Evolutionary conservation across 2,888 invertebrate species (phyloP).

Genomic region (Ellobium chinense): DNA sequence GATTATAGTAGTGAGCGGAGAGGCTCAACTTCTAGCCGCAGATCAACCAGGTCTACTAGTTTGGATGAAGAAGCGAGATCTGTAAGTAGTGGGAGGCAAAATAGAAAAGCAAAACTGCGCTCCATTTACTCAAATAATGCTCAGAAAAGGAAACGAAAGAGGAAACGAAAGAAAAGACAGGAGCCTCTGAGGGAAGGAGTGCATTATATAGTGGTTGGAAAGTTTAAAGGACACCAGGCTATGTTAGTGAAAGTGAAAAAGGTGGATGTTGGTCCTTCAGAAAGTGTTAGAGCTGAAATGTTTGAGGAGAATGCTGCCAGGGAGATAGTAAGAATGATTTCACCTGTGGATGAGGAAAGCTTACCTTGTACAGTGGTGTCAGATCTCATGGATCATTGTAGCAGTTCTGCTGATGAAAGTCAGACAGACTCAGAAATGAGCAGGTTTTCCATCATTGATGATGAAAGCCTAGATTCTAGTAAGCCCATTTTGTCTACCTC

Average conservation of each 20-base stretch:
- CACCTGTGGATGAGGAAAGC: not conserved
- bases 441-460: not conserved
- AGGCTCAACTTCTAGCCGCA: not conserved
- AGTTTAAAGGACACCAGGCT: constrained; percentile 67
- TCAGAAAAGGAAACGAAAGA: not conserved
- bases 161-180: constrained; percentile 10
- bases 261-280: constrained; percentile 24
- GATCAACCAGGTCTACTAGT: not conserved
- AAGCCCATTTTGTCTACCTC: not conserved
- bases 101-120: constrained; percentile 26
- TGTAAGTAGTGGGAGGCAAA: not conserved
- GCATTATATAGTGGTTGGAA: constrained; percentile 67
- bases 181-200: constrained; percentile 46
- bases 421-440: not conserved
- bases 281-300: constrained; percentile 31
- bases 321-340: constrained; percentile 22
- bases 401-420: not conserved
- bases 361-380: not conserved
- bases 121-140: constrained; percentile 12
- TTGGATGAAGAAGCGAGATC: not conserved
- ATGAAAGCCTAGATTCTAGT: not conserved
- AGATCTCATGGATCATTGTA: not conserved
- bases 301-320: constrained; percentile 22
- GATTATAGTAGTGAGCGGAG: not conserved
- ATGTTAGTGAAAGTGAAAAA: constrained; percentile 67